Conservation (phyloP, 92 coral and sea anemone genomes). For the Diadumene lineata region DNA sequence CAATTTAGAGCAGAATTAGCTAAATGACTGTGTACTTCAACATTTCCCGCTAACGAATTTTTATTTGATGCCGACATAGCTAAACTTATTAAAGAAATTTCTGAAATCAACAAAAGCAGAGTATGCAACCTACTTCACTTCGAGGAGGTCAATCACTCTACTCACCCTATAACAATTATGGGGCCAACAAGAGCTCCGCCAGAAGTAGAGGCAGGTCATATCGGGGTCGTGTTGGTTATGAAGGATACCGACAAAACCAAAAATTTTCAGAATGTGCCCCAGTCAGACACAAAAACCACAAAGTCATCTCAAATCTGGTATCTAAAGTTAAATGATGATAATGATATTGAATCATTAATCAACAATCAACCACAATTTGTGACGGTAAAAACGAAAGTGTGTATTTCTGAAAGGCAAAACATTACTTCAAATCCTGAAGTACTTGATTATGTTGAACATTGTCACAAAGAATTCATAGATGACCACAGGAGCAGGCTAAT, state of each 20-base stretch:
- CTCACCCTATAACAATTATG: constrained; percentile 3
- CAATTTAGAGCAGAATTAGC: constrained; percentile 36
- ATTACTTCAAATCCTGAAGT: background rate
- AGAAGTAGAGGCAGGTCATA: constrained; percentile 12
- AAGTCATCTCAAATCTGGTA: constrained; percentile 15
- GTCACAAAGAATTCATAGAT: constrained; percentile 45
- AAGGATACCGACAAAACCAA: constrained; percentile 11
- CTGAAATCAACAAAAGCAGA: constrained; percentile 40
- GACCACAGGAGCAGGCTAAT: too few species aligned
- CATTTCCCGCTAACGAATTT: constrained; percentile 58
- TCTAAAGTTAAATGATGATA: constrained; percentile 11
- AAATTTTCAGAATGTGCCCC: constrained; percentile 19
- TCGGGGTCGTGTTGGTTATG: constrained; percentile 23
- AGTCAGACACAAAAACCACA: constrained; percentile 40
- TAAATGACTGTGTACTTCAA: constrained; percentile 49
- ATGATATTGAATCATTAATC: constrained; percentile 3
- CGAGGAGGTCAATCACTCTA: constrained; percentile 16
- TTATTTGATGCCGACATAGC: constrained; percentile 53
- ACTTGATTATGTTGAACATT: constrained; percentile 12
- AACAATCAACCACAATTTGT: constrained; percentile 21
- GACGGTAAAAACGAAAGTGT: constrained; percentile 47
- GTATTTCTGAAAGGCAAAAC: background rate
- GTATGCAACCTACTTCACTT: constrained; percentile 26
- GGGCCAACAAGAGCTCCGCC: background rate
- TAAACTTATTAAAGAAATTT: constrained; percentile 50